A percentile compares a stretch with the other conserved stretches of the same genome.
Conservation (phyloP, 1,140 invertebrate genomes). For the Drosophila sechellia region DNA sequence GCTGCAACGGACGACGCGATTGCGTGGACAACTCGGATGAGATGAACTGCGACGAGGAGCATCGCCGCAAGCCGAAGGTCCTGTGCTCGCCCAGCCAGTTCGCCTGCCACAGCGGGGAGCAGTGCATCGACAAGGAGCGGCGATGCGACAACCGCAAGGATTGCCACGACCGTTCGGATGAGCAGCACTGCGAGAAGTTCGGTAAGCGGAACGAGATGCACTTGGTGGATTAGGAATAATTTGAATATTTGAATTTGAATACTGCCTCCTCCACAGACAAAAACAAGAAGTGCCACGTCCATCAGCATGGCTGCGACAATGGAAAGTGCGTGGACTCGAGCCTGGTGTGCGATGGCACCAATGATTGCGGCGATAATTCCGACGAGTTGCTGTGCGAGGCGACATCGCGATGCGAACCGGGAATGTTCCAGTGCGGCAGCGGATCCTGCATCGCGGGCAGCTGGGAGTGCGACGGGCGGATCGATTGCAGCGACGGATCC, state of each 20-base stretch:
- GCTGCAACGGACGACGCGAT: conserved; percentile 90
- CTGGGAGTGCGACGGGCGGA: conserved; percentile 90
- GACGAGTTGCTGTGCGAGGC: conserved; percentile 88
- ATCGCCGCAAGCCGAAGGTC: conserved; percentile 59
- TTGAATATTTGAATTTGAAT: background rate
- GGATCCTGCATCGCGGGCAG: conserved; percentile 89
- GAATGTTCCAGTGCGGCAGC: conserved; percentile 85
- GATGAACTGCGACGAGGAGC: conserved; percentile 85
- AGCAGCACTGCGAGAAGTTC: conserved; percentile 86
- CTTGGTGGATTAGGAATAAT: background rate
- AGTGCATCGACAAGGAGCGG: conserved; percentile 84
- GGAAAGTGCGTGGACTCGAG: conserved; percentile 88
- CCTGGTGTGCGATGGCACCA: conserved; percentile 87
- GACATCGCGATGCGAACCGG: conserved; percentile 45
- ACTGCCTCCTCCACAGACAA: conserved; percentile 40
- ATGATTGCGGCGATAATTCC: conserved; percentile 88
- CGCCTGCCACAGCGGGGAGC: conserved; percentile 86
- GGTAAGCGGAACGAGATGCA: conserved; percentile 50
- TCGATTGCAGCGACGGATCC: conserved; percentile 89
- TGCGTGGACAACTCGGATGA: conserved; percentile 90
- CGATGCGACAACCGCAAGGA: conserved; percentile 91
- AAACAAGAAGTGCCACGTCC: conserved; percentile 82
- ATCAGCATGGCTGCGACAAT: conserved; percentile 95
- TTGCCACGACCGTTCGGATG: conserved; percentile 91
- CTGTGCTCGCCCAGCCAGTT: conserved; percentile 87